A percentile compares a stretch with the other conserved stretches of the same genome.
Evolutionary conservation across 2,888 invertebrate genomes (phyloP).

Genomic region (Cabera pusaria): DNA sequence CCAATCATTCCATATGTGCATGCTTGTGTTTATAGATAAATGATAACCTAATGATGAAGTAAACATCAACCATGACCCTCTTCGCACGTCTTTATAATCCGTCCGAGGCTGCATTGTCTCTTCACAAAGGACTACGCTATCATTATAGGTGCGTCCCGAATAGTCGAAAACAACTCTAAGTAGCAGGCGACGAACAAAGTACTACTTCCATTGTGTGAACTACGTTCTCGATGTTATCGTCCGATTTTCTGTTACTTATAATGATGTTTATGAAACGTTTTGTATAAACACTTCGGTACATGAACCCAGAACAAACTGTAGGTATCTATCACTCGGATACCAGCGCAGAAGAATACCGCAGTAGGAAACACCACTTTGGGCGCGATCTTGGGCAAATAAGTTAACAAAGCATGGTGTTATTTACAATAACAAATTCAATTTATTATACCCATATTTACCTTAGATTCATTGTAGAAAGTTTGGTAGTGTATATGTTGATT

Average conservation of each 20-base stretch:
- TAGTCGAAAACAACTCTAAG: constrained; percentile 23
- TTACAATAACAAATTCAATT: constrained; percentile 1
- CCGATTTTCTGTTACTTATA: constrained; percentile 53
- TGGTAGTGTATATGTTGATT: constrained; percentile 38
- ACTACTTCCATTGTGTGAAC: constrained; percentile 39
- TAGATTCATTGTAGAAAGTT: constrained; percentile 44
- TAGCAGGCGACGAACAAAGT: constrained; percentile 37
- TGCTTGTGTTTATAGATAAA: constrained; percentile 47
- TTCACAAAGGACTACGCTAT: constrained; percentile 34
- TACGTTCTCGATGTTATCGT: constrained; percentile 57
- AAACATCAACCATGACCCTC: constrained; percentile 56
- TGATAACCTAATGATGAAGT: constrained; percentile 66
- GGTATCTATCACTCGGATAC: too few relatives aligned
- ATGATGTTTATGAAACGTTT: constrained; percentile 67
- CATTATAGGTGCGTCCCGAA: constrained; percentile 14
- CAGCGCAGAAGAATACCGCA: too few relatives aligned
- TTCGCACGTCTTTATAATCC: constrained; percentile 41
- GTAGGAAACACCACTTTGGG: too few relatives aligned
- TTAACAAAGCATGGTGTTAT: too few relatives aligned
- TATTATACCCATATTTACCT: constrained; percentile 34
- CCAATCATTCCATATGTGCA: constrained; percentile 62
- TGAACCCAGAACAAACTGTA: too few relatives aligned
- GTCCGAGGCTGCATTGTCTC: too few relatives aligned
- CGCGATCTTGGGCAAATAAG: too few relatives aligned
- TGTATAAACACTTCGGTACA: constrained; percentile 54